Conservation (phyloP, 1,140 invertebrate species). For the Steinernema khuongi region DNA sequence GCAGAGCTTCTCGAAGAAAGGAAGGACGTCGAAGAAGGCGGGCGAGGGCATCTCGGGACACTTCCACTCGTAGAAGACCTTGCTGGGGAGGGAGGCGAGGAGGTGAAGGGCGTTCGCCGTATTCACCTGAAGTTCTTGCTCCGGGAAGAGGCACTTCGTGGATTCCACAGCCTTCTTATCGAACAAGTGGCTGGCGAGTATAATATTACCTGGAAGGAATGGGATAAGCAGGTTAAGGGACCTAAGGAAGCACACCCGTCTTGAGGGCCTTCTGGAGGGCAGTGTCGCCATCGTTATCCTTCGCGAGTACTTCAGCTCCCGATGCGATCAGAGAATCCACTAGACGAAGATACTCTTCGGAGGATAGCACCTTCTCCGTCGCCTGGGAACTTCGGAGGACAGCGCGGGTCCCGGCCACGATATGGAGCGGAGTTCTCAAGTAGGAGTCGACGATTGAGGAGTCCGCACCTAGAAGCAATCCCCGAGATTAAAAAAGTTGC, state of each 20-base stretch:
- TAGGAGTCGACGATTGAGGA: conserved; percentile 56
- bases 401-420: conserved; percentile 58
- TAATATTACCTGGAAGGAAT: background rate
- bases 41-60: background rate
- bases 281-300: conserved; percentile 38
- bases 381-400: conserved; percentile 35
- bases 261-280: background rate
- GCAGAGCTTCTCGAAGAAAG: conserved; percentile 21
- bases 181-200: background rate
- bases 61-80: background rate
- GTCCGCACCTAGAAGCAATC: conserved; percentile 52
- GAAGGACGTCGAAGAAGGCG: background rate
- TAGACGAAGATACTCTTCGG: conserved; percentile 54
- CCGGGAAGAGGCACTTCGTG: background rate
- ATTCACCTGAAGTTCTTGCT: background rate
- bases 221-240: too few relatives aligned
- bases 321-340: conserved; percentile 52
- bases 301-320: conserved; percentile 44
- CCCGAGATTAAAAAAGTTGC: background rate
- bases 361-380: conserved; percentile 27
- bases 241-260: background rate
- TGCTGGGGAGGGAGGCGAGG: background rate
- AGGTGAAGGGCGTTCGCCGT: background rate
- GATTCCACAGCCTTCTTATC: background rate
- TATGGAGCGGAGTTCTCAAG: conserved; percentile 59